These are phyloP conservation scores for Acanthurus lineatus DNA, from an alignment of 2,797 vertebrate genomes.

Conservation along the genomic window DNA sequence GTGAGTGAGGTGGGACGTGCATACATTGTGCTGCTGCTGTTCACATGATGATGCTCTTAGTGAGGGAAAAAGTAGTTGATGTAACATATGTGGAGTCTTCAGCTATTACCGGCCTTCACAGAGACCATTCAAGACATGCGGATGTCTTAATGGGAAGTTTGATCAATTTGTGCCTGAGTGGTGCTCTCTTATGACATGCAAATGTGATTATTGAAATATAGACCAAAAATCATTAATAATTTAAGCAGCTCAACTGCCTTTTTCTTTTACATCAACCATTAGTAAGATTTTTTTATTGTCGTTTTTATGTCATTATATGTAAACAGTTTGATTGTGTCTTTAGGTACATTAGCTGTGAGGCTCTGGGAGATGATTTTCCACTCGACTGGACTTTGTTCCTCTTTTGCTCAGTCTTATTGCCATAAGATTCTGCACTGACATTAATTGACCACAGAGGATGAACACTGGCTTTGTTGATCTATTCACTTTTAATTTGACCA, in stretches of 20 bases:
- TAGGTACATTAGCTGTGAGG: too few species aligned
- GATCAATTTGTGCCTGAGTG: slow-evolving; percentile 28
- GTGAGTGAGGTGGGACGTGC: slow-evolving; percentile 11
- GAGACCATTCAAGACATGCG: slow-evolving; percentile 25
- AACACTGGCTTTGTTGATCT: not conserved
- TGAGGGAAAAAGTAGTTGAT: slow-evolving; percentile 7
- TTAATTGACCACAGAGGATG: not conserved
- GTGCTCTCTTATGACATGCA: slow-evolving; percentile 21
- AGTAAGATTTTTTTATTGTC: not conserved
- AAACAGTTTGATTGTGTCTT: not conserved
- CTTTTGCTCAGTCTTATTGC: not conserved
- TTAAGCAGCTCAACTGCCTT: not conserved
- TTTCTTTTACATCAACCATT: not conserved
- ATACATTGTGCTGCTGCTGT: not conserved
- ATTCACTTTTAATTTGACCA: not conserved
- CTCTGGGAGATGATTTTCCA: not conserved
- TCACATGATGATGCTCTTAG: slow-evolving; percentile 29
- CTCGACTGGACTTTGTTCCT: not conserved
- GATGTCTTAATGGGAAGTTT: slow-evolving; percentile 22
- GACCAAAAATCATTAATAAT: not conserved
- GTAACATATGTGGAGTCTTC: not conserved
- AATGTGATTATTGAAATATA: slow-evolving; percentile 3
- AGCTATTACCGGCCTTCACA: slow-evolving; percentile 34
- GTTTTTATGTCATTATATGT: not conserved
- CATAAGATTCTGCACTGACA: not conserved